Evolutionary conservation across 2,888 invertebrate species (phyloP).

Genomic region (Pyralis farinalis): DNA sequence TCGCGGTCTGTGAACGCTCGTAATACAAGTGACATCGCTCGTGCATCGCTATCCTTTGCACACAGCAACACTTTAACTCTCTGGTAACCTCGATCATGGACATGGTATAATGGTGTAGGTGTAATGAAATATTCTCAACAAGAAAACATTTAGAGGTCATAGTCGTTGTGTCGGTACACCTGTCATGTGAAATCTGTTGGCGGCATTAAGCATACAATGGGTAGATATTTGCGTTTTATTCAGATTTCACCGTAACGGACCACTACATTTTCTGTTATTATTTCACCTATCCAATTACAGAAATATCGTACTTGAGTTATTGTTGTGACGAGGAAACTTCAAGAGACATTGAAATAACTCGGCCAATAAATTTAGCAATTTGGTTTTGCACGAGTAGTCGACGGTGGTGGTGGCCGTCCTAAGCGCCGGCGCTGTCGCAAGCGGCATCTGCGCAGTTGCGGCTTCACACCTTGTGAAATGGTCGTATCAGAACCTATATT

Average conservation of each 20-base stretch:
- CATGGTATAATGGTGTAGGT: too few species aligned
- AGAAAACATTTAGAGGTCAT: too few species aligned
- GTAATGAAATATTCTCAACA: too few species aligned
- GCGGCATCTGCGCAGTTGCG: constrained; percentile 55
- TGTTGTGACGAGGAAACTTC: constrained; percentile 40
- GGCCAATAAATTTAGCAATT: constrained; percentile 63
- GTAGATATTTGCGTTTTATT: constrained; percentile 17
- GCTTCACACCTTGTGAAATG: constrained; percentile 74
- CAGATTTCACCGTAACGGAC: constrained; percentile 33
- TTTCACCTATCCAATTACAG: constrained; percentile 51
- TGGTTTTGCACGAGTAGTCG: constrained; percentile 52
- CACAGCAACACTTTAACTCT: too few species aligned
- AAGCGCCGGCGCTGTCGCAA: constrained; percentile 55
- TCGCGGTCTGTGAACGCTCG: too few species aligned
- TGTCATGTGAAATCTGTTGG: background rate
- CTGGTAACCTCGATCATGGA: too few species aligned
- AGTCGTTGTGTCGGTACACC: too few species aligned
- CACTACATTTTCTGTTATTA: constrained; percentile 35
- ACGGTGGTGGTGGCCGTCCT: constrained; percentile 36
- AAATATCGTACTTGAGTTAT: constrained; percentile 43
- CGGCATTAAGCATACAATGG: constrained; percentile 9
- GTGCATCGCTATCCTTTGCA: too few species aligned
- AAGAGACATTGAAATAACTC: constrained; percentile 55
- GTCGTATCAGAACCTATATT: constrained; percentile 76
- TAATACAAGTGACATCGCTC: too few species aligned